These are phyloP conservation scores for Hippocampus barbouri DNA, from an alignment of 2,113 vertebrate genomes.

Conservation along the genomic window DNA sequence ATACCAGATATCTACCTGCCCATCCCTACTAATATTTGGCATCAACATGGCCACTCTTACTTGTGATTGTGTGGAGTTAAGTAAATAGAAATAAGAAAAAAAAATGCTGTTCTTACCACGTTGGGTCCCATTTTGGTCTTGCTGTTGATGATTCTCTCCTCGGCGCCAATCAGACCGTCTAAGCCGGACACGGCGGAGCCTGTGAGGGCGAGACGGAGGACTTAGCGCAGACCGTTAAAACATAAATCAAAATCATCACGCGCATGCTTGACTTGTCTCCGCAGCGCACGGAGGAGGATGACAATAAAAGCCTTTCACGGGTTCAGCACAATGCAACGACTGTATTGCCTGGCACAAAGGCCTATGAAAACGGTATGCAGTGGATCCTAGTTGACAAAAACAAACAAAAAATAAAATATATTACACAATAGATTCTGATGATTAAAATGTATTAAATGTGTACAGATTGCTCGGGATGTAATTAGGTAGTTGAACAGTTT, in stretches of 20 bases:
- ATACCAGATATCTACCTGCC: too few species aligned
- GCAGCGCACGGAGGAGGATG: background rate
- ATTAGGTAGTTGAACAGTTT: too few species aligned
- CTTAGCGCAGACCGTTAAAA: constrained; percentile 14
- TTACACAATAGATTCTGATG: too few species aligned
- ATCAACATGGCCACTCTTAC: constrained; percentile 33
- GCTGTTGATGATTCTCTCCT: constrained; percentile 91
- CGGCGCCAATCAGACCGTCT: constrained; percentile 85
- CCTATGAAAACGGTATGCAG: background rate
- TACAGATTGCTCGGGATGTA: too few species aligned
- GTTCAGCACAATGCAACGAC: background rate
- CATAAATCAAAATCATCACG: background rate
- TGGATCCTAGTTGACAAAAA: background rate
- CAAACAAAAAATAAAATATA: too few species aligned
- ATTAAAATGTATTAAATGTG: too few species aligned
- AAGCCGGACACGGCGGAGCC: constrained; percentile 86
- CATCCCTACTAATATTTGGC: background rate
- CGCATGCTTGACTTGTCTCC: background rate
- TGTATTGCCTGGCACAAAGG: constrained; percentile 1
- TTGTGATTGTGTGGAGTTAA: background rate
- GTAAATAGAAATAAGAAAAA: background rate
- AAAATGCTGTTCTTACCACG: constrained; percentile 77
- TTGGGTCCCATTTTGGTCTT: constrained; percentile 86
- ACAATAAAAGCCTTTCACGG: background rate
- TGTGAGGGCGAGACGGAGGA: constrained; percentile 54